These are phyloP conservation scores for Microplitis manilae DNA, from an alignment of 2,888 invertebrate species.

Conservation along the genomic window DNA sequence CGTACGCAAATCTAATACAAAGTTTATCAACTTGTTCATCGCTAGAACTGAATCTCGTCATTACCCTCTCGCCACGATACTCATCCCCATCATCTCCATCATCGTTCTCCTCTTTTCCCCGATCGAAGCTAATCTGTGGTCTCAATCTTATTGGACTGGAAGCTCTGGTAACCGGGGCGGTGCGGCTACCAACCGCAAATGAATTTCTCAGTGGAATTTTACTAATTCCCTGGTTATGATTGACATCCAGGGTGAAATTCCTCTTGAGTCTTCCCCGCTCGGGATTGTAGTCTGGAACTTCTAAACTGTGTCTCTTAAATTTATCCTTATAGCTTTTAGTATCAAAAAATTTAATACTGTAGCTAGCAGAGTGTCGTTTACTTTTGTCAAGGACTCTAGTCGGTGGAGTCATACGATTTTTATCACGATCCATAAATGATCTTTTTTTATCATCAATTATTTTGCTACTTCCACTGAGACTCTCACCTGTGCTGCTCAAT, in stretches of 20 bases:
- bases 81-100: slow-evolving; percentile 29
- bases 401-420: slow-evolving; percentile 52
- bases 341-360: slow-evolving; percentile 56
- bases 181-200: slow-evolving; percentile 64
- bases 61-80: slow-evolving; percentile 52
- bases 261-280: slow-evolving; percentile 53
- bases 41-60: slow-evolving; percentile 63
- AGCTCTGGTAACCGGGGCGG: slow-evolving; percentile 67
- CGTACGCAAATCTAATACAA: slow-evolving; percentile 53
- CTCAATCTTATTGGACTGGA: slow-evolving; percentile 65
- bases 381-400: slow-evolving; percentile 58
- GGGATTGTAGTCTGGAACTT: slow-evolving; percentile 59
- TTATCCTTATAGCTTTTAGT: slow-evolving; percentile 60
- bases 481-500: slow-evolving; percentile 38
- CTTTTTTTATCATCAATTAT: slow-evolving; percentile 57
- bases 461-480: slow-evolving; percentile 7
- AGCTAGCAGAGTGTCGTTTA: slow-evolving; percentile 65
- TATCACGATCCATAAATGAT: slow-evolving; percentile 59
- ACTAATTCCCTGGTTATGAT: slow-evolving; percentile 68
- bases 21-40: slow-evolving; percentile 67
- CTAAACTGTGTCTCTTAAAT: slow-evolving; percentile 66
- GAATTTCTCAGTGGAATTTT: slow-evolving; percentile 66
- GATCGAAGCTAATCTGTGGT: slow-evolving; percentile 56
- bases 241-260: slow-evolving; percentile 63
- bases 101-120: not conserved